These are phyloP conservation scores for Rhodinocichla rosea DNA, from an alignment of 2,113 vertebrate species.

Conservation along the genomic window DNA sequence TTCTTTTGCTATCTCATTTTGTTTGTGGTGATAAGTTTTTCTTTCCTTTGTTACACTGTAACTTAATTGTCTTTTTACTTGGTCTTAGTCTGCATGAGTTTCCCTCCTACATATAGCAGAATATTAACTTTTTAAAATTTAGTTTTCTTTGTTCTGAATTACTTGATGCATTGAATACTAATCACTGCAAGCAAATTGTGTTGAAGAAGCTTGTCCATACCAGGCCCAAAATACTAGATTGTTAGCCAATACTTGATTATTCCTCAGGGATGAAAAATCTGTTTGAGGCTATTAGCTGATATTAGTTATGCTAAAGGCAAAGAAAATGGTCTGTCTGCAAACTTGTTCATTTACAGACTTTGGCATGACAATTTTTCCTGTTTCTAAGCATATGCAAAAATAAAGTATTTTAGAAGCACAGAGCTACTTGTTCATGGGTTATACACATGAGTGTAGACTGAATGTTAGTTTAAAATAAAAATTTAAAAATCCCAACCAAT, in stretches of 20 bases:
- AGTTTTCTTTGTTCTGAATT: neutral
- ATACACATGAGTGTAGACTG: rapidly evolving
- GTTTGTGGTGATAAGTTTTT: neutral
- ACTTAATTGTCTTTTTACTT: neutral
- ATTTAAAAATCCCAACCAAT: rapidly evolving
- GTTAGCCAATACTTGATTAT: neutral
- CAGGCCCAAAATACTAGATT: neutral
- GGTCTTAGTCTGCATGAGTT: neutral
- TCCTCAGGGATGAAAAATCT: neutral
- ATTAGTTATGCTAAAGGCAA: neutral
- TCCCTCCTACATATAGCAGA: neutral
- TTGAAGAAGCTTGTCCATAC: neutral
- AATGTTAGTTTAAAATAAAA: neutral
- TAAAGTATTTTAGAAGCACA: neutral
- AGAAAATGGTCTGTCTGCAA: neutral
- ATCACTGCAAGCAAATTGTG: neutral
- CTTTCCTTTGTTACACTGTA: neutral
- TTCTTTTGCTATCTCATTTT: neutral
- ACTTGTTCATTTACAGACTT: neutral
- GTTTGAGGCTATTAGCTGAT: neutral
- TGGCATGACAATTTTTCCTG: neutral
- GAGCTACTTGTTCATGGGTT: neutral
- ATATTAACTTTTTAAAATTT: neutral
- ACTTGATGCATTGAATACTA: neutral
- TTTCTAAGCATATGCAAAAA: neutral